phyloP scores from a whole-genome alignment of 2,797 vertebrate species.

The Oophaga sylvatica region DNA sequence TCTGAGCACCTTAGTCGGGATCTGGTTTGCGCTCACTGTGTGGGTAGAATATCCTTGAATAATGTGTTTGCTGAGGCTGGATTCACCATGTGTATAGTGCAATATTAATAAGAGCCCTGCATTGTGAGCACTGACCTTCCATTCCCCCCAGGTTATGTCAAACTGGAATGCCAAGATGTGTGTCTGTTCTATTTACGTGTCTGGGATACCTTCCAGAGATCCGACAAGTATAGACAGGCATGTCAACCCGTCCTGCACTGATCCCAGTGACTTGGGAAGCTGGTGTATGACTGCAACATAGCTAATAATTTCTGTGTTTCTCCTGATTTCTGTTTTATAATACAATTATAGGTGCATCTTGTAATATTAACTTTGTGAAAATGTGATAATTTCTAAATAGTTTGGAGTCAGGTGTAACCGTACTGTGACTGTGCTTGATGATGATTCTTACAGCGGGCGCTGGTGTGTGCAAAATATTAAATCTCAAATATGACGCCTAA shows the following conservation, averaged over 20 bases:
- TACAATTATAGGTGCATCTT: neutral
- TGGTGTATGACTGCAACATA: neutral
- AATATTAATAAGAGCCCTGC: neutral
- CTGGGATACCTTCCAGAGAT: constrained; percentile 56
- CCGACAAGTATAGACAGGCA: constrained; percentile 48
- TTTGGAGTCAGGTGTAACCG: no score
- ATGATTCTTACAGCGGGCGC: no score
- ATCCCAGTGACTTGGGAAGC: neutral
- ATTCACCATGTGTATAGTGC: neutral
- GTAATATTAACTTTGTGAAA: neutral
- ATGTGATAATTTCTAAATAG: no score
- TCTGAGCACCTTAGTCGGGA: neutral
- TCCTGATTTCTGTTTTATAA: neutral
- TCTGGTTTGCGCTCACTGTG: neutral
- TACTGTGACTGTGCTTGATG: no score
- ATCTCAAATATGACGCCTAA: no score
- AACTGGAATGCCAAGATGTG: constrained; percentile 57
- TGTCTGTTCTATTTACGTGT: constrained; percentile 49
- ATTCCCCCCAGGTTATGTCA: constrained; percentile 43
- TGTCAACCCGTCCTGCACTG: constrained; percentile 20
- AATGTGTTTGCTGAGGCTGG: neutral
- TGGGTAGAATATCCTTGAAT: neutral
- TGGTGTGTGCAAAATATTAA: no score
- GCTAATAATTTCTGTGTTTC: neutral
- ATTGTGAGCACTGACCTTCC: constrained; percentile 33